phyloP scores from a whole-genome alignment of 2,797 vertebrate genomes.

The Dicrostonyx torquatus region DNA sequence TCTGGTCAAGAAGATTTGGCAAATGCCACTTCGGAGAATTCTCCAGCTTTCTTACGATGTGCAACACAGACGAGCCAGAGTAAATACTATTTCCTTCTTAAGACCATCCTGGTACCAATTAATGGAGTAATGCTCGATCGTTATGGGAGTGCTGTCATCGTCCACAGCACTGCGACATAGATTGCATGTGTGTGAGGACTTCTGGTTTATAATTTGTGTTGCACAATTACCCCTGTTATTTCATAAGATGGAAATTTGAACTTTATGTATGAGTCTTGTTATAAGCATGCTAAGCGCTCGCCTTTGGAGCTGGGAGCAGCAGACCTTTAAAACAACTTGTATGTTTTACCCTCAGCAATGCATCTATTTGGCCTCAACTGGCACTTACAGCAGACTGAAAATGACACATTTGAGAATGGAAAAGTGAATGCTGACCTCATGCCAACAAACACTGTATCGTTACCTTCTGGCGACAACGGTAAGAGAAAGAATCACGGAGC shows the following conservation, averaged over 20 bases:
- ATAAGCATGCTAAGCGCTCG: neutral
- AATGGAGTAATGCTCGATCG: neutral
- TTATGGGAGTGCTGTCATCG: neutral
- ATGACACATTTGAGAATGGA: slow-evolving; percentile 98
- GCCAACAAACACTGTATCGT: slow-evolving; percentile 92
- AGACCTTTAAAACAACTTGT: slow-evolving; percentile 77
- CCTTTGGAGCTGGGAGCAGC: slow-evolving; percentile 61
- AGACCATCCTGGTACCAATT: neutral
- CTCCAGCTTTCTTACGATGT: neutral
- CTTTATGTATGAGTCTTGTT: slow-evolving; percentile 64
- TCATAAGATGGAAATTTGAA: neutral
- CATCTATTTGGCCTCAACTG: slow-evolving; percentile 99
- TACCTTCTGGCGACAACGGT: slow-evolving; percentile 95
- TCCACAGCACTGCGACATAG: neutral
- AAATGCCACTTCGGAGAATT: neutral
- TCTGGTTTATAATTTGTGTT: neutral
- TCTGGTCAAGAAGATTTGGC: neutral
- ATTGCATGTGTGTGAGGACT: neutral
- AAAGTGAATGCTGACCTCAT: slow-evolving; percentile 93
- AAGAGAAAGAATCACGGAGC: slow-evolving; percentile 79
- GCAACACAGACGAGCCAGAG: neutral
- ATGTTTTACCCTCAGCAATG: slow-evolving; percentile 92
- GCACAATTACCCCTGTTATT: slow-evolving; percentile 13
- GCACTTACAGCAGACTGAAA: slow-evolving; percentile 98
- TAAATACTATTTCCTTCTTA: neutral